phyloP scores from a whole-genome alignment of 2,113 vertebrate species.

The Tachysurus fulvidraco region DNA sequence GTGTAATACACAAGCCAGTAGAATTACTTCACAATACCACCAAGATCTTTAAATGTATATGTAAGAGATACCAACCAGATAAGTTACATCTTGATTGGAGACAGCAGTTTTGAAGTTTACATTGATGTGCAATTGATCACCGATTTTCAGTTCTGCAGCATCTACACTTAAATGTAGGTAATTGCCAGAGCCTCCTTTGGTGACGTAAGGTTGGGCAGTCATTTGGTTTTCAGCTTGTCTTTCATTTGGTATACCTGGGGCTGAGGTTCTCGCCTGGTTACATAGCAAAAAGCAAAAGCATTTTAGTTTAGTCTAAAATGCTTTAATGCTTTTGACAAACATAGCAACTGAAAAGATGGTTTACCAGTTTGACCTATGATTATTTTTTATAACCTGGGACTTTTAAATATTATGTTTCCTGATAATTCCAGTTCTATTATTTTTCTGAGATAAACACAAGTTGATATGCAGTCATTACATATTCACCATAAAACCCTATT shows the following conservation, averaged over 20 bases:
- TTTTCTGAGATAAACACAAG: not conserved
- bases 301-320: not conserved
- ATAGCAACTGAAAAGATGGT: too few species aligned
- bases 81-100: conserved; percentile 50
- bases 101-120: conserved; percentile 52
- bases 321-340: not conserved
- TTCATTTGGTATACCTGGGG: not conserved
- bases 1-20: not conserved
- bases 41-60: not conserved
- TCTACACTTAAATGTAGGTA: conserved; percentile 61
- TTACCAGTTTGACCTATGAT: not conserved
- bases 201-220: conserved; percentile 56
- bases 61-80: conserved; percentile 61
- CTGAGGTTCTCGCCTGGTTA: conserved; percentile 61
- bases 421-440: not conserved
- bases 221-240: conserved; percentile 58
- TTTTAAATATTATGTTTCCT: not conserved
- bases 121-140: conserved; percentile 47
- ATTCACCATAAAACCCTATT: not conserved
- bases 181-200: conserved; percentile 54
- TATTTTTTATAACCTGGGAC: not conserved
- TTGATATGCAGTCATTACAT: not conserved
- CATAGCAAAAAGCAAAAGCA: not conserved
- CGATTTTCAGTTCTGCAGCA: conserved; percentile 5
- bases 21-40: not conserved